phyloP scores from a whole-genome alignment of 2,797 vertebrate species.

The Eulemur rubriventer region DNA sequence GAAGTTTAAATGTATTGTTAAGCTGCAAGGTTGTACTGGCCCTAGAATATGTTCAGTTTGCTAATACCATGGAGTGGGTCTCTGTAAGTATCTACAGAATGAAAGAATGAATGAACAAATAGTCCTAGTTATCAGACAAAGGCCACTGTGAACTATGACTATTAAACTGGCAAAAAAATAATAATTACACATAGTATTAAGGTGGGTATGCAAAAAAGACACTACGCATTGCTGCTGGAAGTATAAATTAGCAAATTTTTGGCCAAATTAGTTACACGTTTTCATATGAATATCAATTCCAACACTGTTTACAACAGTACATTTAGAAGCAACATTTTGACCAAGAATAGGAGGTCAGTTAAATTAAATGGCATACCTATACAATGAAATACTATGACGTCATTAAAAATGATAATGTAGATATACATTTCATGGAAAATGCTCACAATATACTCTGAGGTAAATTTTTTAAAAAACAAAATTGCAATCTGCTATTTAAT shows the following conservation, averaged over 20 bases:
- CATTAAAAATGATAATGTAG: neutral
- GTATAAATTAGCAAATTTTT: neutral
- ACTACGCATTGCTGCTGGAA: neutral
- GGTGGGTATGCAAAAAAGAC: neutral
- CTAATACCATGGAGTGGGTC: neutral
- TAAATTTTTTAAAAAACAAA: neutral
- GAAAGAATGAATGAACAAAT: neutral
- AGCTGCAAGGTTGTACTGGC: neutral
- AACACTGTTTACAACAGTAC: neutral
- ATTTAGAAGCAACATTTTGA: neutral
- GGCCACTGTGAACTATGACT: neutral
- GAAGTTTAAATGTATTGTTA: neutral
- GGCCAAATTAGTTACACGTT: neutral
- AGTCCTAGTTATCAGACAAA: neutral
- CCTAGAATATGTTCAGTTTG: neutral
- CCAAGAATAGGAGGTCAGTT: neutral
- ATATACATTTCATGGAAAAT: neutral
- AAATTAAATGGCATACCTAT: neutral
- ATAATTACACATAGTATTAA: neutral
- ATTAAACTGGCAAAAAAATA: neutral
- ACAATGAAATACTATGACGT: neutral
- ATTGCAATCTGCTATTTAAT: neutral
- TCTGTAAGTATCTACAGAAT: neutral
- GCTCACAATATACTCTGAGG: neutral
- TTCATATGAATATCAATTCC: neutral